Conservation (phyloP, 2,797 vertebrate genomes). For the Lepus oiostolus region DNA sequence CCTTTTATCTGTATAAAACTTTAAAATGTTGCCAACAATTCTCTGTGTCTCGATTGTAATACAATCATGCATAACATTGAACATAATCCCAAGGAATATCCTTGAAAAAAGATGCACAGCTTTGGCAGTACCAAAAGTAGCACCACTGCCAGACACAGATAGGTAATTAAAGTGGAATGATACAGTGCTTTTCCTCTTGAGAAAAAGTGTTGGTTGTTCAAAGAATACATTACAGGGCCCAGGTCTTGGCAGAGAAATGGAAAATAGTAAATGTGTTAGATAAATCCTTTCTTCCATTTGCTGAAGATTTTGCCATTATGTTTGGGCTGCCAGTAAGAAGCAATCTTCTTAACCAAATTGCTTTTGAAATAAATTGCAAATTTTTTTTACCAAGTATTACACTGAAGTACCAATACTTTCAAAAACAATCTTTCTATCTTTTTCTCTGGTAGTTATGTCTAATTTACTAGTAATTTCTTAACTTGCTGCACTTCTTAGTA, state of each 20-base stretch:
- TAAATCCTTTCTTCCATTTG: slow-evolving; percentile 38
- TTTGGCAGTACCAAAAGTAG: slow-evolving; percentile 52
- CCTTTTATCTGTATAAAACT: slow-evolving; percentile 64
- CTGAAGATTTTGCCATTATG: background rate
- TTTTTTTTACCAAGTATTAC: background rate
- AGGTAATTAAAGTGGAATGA: slow-evolving; percentile 60
- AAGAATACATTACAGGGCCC: background rate
- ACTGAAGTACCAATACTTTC: slow-evolving; percentile 3
- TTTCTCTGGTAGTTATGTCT: background rate
- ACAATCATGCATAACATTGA: slow-evolving; percentile 56
- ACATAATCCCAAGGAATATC: slow-evolving; percentile 54
- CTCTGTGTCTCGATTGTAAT: slow-evolving; percentile 29
- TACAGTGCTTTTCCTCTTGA: slow-evolving; percentile 41
- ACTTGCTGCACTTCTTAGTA: background rate
- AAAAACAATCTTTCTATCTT: slow-evolving; percentile 21
- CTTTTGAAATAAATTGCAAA: slow-evolving; percentile 31
- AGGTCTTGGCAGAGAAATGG: slow-evolving; percentile 14
- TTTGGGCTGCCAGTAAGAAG: background rate
- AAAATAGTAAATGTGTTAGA: slow-evolving; percentile 56
- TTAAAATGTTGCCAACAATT: slow-evolving; percentile 62
- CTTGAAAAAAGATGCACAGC: slow-evolving; percentile 36
- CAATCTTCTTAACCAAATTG: background rate
- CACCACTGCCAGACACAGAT: slow-evolving; percentile 45
- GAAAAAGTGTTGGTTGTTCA: slow-evolving; percentile 32
- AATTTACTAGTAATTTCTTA: background rate